Percentiles rank a stretch among this genome's conserved stretches.
Conservation (phyloP, 2,113 vertebrate species). For the Plecturocebus donacophilus region DNA sequence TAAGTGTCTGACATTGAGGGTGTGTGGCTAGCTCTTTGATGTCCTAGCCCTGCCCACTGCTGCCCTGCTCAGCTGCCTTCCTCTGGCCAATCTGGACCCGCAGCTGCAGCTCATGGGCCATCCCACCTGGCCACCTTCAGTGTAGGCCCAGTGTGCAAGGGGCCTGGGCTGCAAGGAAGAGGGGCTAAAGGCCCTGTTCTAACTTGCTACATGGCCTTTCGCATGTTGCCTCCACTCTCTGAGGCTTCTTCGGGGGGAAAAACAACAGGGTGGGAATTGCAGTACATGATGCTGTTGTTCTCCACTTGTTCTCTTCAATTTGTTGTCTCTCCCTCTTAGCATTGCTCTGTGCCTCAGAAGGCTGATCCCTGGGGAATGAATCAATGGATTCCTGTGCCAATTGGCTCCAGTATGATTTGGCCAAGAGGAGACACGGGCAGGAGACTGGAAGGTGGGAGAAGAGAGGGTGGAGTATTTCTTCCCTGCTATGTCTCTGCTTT, state of each 20-base stretch:
- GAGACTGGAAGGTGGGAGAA: not conserved
- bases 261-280: not conserved
- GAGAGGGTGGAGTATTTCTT: not conserved
- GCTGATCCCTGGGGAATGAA: not conserved
- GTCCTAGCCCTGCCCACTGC: not conserved
- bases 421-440: not conserved
- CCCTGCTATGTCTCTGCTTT: not conserved
- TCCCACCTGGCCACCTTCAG: not conserved
- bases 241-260: not conserved
- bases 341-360: not conserved
- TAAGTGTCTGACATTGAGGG: not conserved
- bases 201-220: not conserved
- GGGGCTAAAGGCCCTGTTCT: not conserved
- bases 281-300: not conserved
- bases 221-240: not conserved
- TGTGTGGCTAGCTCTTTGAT: fast-evolving
- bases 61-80: not conserved
- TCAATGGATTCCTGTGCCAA: not conserved
- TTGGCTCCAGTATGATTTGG: not conserved
- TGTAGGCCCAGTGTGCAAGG: not conserved
- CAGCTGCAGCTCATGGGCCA: not conserved
- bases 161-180: not conserved
- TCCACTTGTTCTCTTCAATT: not conserved
- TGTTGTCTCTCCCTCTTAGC: not conserved
- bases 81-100: not conserved